Base-by-base conservation (phyloP, 2,888 invertebrate species). In the Eupelmus urozonus region DNA sequence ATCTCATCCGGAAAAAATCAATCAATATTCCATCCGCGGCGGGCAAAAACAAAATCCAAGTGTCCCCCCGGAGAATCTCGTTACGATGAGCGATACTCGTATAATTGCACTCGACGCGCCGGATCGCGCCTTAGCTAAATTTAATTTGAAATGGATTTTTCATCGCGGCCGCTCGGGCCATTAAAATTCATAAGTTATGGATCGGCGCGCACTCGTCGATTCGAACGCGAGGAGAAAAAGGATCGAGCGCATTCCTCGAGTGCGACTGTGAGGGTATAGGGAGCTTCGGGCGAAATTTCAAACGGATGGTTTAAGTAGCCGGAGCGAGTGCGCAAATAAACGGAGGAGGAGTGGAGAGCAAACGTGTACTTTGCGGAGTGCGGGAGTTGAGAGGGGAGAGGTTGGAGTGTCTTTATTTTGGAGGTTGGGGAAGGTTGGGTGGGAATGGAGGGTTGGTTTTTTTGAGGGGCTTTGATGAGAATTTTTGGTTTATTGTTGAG, bases 181-280 rank as follows among this genome's bases (percentile, higher is more conserved):
- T 80, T 80, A 80, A 80, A 76, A 80, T 80, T 80, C 76, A 80
- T 74, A 80, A 80, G 76, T 74, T 80, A 74, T 42, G 9, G 73
- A 42, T 45, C 40, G 57, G 49, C 63, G 63, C 62, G 77, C 66
- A 55, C 59, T 63, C 73, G 78, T 34, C 9, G 34, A 34, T 57
- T 74, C 78, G 78, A 73, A 69, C 9, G 34, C 34, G 9, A 34
- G 9, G 9, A 34, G 9, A 34, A 34, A 34, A 34, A 34, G 5
- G 3, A 34, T 9, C 34, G 9, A 34, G 9, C 34, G 34, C 34
- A 34, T 34, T 34, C 34, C 34, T 34, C 9, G 3, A 34, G n/a
- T 9, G 34, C 34, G 34, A 34, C 3, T 34, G 34, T 3, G 34
- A 9, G 3, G 34, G 45, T 45, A 9, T 34, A n/a, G n/a, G 40